phyloP scores from a whole-genome alignment of 2,797 vertebrate genomes.

The Anomalospiza imberbis region DNA sequence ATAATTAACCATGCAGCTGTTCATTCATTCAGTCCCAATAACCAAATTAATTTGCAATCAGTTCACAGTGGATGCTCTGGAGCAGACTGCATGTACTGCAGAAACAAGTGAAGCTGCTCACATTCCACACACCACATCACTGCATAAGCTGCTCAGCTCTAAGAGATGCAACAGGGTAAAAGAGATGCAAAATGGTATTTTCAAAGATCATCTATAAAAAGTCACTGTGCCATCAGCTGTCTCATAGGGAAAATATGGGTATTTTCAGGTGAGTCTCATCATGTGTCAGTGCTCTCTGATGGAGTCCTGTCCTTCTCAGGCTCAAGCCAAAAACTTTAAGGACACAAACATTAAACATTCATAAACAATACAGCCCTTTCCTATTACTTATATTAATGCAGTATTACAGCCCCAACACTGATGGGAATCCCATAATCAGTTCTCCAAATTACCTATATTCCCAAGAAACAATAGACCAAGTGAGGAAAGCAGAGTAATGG shows the following conservation, averaged over 20 bases:
- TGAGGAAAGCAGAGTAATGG: not conserved
- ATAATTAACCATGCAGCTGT: conserved; percentile 58
- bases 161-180: not conserved
- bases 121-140: not conserved
- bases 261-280: not conserved
- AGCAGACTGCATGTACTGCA: not conserved
- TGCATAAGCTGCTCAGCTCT: not conserved
- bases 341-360: not conserved
- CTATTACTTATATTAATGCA: not conserved
- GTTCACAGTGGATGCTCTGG: not conserved
- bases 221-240: not conserved
- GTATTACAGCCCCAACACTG: not conserved
- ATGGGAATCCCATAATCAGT: not conserved
- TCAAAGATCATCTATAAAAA: not conserved
- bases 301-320: not conserved
- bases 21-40: conserved; percentile 29
- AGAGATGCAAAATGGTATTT: not conserved
- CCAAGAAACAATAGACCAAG: not conserved
- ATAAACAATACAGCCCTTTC: not conserved
- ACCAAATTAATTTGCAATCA: conserved; percentile 34
- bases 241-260: accelerated
- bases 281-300: not conserved
- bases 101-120: not conserved
- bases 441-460: not conserved
- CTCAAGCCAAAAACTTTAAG: not conserved